A percentile compares a stretch with the other conserved stretches of the same genome.
Evolutionary conservation across 2,888 invertebrate genomes (phyloP).

Genomic region (Parelbella ahira): DNA sequence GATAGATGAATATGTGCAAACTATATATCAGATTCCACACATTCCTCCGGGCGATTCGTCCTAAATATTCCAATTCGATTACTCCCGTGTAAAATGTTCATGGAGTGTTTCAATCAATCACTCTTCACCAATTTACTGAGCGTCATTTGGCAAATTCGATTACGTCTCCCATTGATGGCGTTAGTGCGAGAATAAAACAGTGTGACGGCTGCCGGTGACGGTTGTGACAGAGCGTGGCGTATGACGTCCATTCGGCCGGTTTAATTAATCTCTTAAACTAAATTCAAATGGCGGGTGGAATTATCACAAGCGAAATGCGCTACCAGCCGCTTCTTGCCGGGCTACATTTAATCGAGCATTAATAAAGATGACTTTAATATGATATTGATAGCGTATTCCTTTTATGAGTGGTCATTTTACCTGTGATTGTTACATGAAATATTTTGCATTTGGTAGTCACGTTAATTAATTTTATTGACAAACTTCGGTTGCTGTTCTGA

Average conservation of each 20-base stretch:
- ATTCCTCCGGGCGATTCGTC: constrained; percentile 30
- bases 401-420: background rate
- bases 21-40: constrained; percentile 27
- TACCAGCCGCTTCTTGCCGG: constrained; percentile 38
- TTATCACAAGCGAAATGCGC: constrained; percentile 43
- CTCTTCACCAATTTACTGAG: constrained; percentile 69
- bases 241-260: constrained; percentile 44
- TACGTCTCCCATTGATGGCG: constrained; percentile 60
- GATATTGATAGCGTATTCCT: constrained; percentile 35
- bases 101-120: constrained; percentile 68
- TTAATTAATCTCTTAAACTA: constrained; percentile 73
- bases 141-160: constrained; percentile 74
- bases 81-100: constrained; percentile 56
- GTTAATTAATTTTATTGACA: too few relatives aligned
- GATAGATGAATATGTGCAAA: constrained; percentile 21
- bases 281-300: constrained; percentile 61
- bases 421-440: background rate
- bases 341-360: constrained; percentile 52
- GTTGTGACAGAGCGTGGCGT: constrained; percentile 54
- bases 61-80: constrained; percentile 63
- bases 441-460: too few relatives aligned
- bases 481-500: too few relatives aligned
- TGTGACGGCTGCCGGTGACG: constrained; percentile 65
- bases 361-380: constrained; percentile 45
- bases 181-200: constrained; percentile 67